Base-by-base conservation (phyloP, 2,888 invertebrate species). In the Drosophila nigricruria region DNA sequence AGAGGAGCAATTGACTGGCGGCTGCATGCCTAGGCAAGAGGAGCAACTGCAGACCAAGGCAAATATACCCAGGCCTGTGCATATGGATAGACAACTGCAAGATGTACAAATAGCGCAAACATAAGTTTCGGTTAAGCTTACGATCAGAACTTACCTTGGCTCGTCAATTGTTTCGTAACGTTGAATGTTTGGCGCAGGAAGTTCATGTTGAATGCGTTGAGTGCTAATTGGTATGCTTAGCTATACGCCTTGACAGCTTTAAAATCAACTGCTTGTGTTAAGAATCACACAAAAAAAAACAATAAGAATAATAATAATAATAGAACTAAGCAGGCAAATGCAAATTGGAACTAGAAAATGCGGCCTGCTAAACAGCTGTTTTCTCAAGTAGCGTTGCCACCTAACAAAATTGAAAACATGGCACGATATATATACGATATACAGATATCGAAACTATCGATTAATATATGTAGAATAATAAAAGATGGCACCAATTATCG, bases 111-210 rank as follows among this genome's bases (percentile, higher is more conserved):
- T 34, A 53, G 18, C 47, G 47, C n/a, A 30, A 30, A 34, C n/a
- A 56, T 43, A 32, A 47, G 34, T 47, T 50, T 57, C 32, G 58
- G 27, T 36, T 20, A 14, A 23, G 30, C 5, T 27, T 42, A 25
- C 23, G 8, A 16, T 32, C 20, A 4, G 12, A 43, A 38, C 90
- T 88, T 82, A 92, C 92, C 89, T 66, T 88, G 89, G 40, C 77
- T 77, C 43, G 92, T 89, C 68, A 93, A 69, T 66, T 92, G 92
- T 91, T 91, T 92, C 88, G 93, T 92, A 89, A 92, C 77, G 66
- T 77, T 90, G 18, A 93, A 78, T 42, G 92, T 90, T 90, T 92
- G 92, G 30, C 91, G 89, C 52, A 93, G 65, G 64, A 93, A 93
- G 80, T 93, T 93, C 93, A 93, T 93, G 53, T 59, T 68, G 43